Conservation (phyloP, 2,888 invertebrate species). For the Lithosia quadra region DNA sequence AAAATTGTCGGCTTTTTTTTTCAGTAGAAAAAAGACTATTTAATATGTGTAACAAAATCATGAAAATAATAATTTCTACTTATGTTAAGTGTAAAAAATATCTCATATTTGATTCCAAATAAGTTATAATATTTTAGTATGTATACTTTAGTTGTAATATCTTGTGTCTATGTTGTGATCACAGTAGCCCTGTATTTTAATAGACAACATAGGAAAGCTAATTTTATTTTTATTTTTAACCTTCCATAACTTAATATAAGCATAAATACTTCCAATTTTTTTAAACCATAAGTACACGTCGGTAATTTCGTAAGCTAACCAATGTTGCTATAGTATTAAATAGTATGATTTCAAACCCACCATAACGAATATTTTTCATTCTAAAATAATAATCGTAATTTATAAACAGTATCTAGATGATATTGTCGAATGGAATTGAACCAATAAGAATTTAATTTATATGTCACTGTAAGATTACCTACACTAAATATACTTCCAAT, state of each 20-base stretch:
- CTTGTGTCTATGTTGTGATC: conserved; percentile 10
- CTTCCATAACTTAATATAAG: background rate
- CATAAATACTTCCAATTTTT: background rate
- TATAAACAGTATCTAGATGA: background rate
- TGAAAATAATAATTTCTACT: conserved; percentile 11
- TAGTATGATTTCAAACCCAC: conserved; percentile 8
- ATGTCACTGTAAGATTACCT: background rate
- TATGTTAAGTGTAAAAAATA: conserved; percentile 33
- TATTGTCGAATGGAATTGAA: background rate
- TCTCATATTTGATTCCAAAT: conserved; percentile 9
- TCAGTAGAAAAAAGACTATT: background rate
- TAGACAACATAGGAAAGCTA: background rate
- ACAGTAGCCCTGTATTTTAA: conserved; percentile 6
- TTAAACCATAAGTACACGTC: background rate
- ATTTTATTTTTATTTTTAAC: background rate
- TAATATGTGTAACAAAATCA: background rate
- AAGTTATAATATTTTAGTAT: conserved; percentile 13
- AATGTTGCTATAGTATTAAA: background rate
- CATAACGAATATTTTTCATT: background rate
- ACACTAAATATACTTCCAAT: background rate
- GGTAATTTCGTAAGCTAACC: background rate
- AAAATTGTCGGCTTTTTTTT: background rate
- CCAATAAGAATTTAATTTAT: background rate
- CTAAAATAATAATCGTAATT: background rate
- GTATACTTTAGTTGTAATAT: no score